Percentiles rank a stretch among this genome's conserved stretches.
phyloP scores from a whole-genome alignment of 2,888 invertebrate genomes.

The Leptinotarsa peninsularis region DNA sequence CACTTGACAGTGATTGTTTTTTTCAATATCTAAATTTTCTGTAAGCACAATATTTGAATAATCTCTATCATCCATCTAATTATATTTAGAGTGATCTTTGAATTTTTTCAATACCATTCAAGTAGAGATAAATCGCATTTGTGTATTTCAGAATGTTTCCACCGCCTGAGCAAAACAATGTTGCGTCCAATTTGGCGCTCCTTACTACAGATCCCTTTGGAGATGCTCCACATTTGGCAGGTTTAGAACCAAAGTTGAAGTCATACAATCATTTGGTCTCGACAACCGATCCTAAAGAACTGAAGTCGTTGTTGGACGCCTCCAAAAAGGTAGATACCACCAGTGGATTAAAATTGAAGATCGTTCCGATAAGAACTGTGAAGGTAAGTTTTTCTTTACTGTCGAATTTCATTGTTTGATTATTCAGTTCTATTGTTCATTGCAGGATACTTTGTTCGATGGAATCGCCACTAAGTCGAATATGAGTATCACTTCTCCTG shows the following conservation, averaged over 20 bases:
- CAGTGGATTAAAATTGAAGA: slow-evolving; percentile 52
- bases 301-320: slow-evolving; percentile 58
- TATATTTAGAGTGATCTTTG: no score
- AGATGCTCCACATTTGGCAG: slow-evolving; percentile 57
- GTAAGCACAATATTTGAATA: no score
- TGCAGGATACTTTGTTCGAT: slow-evolving; percentile 84
- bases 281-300: slow-evolving; percentile 60
- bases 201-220: slow-evolving; percentile 58
- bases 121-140: no score
- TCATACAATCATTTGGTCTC: slow-evolving; percentile 43
- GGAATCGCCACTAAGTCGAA: slow-evolving; percentile 60
- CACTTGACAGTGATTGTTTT: no score
- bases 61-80: no score
- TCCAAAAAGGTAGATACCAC: slow-evolving; percentile 55
- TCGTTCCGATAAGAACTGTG: slow-evolving; percentile 52
- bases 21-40: no score
- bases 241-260: slow-evolving; percentile 55
- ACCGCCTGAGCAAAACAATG: slow-evolving; percentile 45
- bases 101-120: no score
- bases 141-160: slow-evolving; percentile 50
- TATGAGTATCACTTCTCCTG: slow-evolving; percentile 39
- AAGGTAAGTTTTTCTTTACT: slow-evolving; percentile 45
- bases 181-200: slow-evolving; percentile 49
- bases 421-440: not conserved
- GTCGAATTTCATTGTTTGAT: not conserved